Evolutionary conservation across 2,113 vertebrate species (phyloP).

Genomic region (Etia nguti): DNA sequence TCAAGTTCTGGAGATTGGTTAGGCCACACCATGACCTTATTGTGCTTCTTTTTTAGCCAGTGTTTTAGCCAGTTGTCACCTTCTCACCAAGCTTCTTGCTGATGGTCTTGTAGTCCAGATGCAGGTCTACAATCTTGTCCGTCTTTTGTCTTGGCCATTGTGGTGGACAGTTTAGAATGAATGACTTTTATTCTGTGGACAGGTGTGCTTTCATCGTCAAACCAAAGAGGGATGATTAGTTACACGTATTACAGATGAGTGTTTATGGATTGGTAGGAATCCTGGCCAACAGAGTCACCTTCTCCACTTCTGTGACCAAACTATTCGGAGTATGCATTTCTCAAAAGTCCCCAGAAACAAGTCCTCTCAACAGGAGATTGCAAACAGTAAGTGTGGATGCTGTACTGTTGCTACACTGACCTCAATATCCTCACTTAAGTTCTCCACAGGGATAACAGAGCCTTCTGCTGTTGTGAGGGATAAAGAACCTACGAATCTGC

Average conservation of each 20-base stretch:
- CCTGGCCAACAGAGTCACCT: not conserved
- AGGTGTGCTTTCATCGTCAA: not conserved
- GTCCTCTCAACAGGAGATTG: not conserved
- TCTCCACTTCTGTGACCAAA: not conserved
- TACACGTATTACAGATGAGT: not conserved
- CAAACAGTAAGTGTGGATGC: not conserved
- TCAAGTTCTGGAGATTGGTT: not conserved
- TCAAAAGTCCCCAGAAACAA: not conserved
- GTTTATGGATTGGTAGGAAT: not conserved
- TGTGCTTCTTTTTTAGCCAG: not conserved
- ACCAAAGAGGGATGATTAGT: not conserved
- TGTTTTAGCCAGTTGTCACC: not conserved
- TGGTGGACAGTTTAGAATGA: not conserved
- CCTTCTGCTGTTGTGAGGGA: slow-evolving; percentile 76
- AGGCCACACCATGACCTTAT: not conserved
- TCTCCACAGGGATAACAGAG: slow-evolving; percentile 71
- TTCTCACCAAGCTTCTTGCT: not conserved
- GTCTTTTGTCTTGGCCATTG: not conserved
- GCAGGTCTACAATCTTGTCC: not conserved
- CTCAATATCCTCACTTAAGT: slow-evolving; percentile 81
- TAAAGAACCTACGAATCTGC: slow-evolving; percentile 73
- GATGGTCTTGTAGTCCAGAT: not conserved
- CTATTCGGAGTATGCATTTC: not conserved
- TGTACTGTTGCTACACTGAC: slow-evolving; percentile 54
- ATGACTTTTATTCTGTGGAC: not conserved